phyloP scores from a whole-genome alignment of 2,888 invertebrate genomes.

The Plemyria rubiginata region DNA sequence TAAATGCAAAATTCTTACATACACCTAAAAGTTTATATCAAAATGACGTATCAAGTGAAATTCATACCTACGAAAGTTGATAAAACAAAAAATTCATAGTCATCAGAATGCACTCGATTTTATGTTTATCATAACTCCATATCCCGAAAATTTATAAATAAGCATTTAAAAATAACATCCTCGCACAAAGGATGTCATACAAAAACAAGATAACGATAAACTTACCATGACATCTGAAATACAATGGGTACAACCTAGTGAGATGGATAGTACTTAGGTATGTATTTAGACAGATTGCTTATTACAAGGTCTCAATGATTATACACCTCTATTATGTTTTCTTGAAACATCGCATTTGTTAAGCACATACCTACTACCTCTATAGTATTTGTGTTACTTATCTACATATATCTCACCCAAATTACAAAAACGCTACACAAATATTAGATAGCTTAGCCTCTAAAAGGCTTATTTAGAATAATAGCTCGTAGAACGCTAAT shows the following conservation, averaged over 20 bases:
- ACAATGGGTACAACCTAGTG: conserved; percentile 6
- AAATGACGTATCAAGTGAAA: too few species aligned
- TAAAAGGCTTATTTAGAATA: too few species aligned
- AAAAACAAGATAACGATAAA: conserved; percentile 1
- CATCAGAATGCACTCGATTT: background rate
- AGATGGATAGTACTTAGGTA: background rate
- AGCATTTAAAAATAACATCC: conserved; percentile 25
- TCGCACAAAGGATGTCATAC: conserved; percentile 1
- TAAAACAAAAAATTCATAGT: background rate
- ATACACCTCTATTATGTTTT: too few species aligned
- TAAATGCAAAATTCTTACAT: too few species aligned
- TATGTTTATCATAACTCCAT: conserved; percentile 3
- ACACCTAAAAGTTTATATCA: too few species aligned
- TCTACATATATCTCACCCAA: too few species aligned
- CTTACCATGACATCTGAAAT: conserved; percentile 24
- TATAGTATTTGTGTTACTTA: too few species aligned
- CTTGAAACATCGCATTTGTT: too few species aligned
- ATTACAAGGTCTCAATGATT: background rate
- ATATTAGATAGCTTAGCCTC: too few species aligned
- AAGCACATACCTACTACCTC: too few species aligned
- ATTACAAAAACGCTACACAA: too few species aligned
- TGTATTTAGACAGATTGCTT: background rate
- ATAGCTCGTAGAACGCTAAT: too few species aligned
- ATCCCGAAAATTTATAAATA: conserved; percentile 8
- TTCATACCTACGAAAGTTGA: background rate